Base-by-base conservation (phyloP, 2,888 invertebrate genomes). In the Melanargia galathea region DNA sequence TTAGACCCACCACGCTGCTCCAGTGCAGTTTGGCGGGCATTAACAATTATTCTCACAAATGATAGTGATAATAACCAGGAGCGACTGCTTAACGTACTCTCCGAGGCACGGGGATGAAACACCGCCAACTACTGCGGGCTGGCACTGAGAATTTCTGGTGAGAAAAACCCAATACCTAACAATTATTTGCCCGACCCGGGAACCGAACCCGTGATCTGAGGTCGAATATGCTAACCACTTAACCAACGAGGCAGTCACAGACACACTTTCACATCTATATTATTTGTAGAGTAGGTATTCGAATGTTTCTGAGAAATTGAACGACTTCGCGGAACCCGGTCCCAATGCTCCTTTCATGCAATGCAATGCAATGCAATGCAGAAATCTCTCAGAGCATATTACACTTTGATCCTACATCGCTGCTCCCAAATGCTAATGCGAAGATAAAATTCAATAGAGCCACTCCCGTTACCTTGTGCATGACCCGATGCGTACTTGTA, bases 371-470 rank as follows among this genome's bases (percentile, higher is more conserved):
- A 58, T 58, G 46, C 58, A 58, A 33, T 58, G 46, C 58, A 48
- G 35, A 58, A 58, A 58, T 58, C 46, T 57, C 56, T 48, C 33
- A 1, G 52, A 51, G 43, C 52, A 45, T 54, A 60, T 54, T 60
- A 60, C 52, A 45, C 52, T 45, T 60, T 60, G 60, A 60, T 52
- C 43, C 43, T 20, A 11, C 60, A 33, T 43, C 60, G 54, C 51
- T 54, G 60, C 43, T 54, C 30, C 52, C 60, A 52, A 60, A 60
- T 52, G 60, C 60, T 60, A 60, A 60, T 52, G 60, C 52, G 52
- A 11, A 45, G 54, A 52, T 60, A 60, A 60, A 60, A 60, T 60
- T 54, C 60, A 60, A 60, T 60, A 45, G 45, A 45, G 52, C 60
- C 54, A 22, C 52, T 35, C 52, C 30, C 52, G 43, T 30, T 43